Base-by-base conservation (phyloP, 2,113 vertebrate species). In the Ciconia stormi region DNA sequence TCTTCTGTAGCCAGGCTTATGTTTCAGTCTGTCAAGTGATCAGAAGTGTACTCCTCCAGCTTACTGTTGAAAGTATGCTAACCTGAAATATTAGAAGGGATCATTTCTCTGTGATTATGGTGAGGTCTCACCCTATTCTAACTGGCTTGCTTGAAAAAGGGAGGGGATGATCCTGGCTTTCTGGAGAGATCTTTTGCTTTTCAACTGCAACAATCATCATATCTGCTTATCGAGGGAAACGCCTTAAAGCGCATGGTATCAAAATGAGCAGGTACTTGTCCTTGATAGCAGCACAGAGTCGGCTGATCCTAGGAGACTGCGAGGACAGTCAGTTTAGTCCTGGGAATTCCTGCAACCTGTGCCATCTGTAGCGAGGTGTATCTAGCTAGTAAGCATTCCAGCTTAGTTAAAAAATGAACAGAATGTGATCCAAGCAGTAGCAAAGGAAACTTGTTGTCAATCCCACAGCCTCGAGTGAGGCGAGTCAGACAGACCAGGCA, bases 401-500 rank as follows among this genome's bases (percentile, higher is more conserved):
- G 52, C 59, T 61, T 25, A 21, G 36, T 52, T 38, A 23, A 59
- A 73, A 59, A 46, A 13, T 1, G 1, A 42, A 11, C 17, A 15
- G 40, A 11, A 18, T 5, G 47, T 14, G 17, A 58, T 66, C 16
- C 1, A 5, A 73, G 52, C 69, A 32, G 59, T 5, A 30, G 78
- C 32, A 36, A 22, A 50, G 44, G 69, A 36, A 52, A 56, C n/a
- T 20, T 40, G 19, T 29, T 40, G 23, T 47, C 56, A 6, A 3
- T 47, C 23, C 66, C 58, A 12, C n/a, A 63, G 58, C 25, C 56
- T 53, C 2, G 2, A 2, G 10, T 3, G 19, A 42, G 53, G 46
- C 0, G 20, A 13, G 44, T 30, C 1, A 3, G n/a, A 23, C n/a
- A 16, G 52, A n/a, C 16, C 1, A 1, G 50, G 22, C n/a, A 11